These are phyloP conservation scores for Philopedon plagiatum DNA, from an alignment of 2,888 invertebrate genomes.

Conservation along the genomic window DNA sequence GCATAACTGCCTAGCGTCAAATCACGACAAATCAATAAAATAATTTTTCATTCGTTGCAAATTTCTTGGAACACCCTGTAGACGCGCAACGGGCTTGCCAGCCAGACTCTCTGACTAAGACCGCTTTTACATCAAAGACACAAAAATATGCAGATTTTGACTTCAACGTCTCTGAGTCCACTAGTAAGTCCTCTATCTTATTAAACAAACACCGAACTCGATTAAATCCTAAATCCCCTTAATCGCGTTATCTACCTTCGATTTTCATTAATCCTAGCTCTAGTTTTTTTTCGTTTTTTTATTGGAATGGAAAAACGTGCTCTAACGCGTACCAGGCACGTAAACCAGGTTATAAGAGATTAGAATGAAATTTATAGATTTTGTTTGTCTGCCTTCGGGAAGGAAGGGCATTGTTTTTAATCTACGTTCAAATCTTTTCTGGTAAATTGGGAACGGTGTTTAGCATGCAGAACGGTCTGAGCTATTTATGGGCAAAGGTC, in stretches of 20 bases:
- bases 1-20: too few relatives aligned
- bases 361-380: conserved; percentile 39
- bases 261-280: conserved; percentile 2
- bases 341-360: conserved; percentile 33
- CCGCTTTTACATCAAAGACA: too few relatives aligned
- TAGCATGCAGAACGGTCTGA: too few relatives aligned
- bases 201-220: background rate
- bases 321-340: conserved; percentile 35
- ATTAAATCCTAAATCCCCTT: background rate
- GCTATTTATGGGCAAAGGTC: too few relatives aligned
- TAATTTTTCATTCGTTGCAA: too few relatives aligned
- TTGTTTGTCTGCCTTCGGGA: conserved; percentile 30
- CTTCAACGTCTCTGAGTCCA: too few relatives aligned
- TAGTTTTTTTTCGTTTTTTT: conserved; percentile 21
- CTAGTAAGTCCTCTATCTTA: background rate
- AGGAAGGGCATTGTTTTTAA: conserved; percentile 4
- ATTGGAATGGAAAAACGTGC: conserved; percentile 21
- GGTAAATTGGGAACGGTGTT: background rate
- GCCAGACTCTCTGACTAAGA: too few relatives aligned
- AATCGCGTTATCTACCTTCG: conserved; percentile 15
- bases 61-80: too few relatives aligned
- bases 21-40: too few relatives aligned
- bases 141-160: too few relatives aligned
- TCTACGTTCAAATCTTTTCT: conserved; percentile 1
- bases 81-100: too few relatives aligned